These are phyloP conservation scores for Andrena praecox DNA, from an alignment of 2,888 invertebrate species.

Conservation along the genomic window DNA sequence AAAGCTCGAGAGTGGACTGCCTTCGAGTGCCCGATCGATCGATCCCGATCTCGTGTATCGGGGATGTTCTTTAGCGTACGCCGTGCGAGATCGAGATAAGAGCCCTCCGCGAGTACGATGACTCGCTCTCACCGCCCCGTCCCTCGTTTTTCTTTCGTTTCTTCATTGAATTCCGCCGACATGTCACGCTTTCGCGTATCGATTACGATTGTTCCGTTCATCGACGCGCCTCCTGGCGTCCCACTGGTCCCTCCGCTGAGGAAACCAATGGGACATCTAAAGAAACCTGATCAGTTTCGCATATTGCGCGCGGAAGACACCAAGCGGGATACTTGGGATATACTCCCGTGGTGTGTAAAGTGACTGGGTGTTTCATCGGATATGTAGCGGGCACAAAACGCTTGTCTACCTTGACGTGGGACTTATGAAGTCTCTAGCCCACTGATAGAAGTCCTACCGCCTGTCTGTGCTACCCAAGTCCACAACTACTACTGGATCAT, in stretches of 20 bases:
- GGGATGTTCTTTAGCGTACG: constrained; percentile 53
- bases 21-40: constrained; percentile 79
- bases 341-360: background rate
- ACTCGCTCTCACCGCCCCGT: constrained; percentile 55
- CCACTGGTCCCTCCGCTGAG: background rate
- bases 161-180: constrained; percentile 14
- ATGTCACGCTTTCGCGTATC: background rate
- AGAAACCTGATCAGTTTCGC: background rate
- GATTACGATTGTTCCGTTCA: constrained; percentile 5
- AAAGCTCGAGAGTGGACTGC: constrained; percentile 81
- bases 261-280: background rate
- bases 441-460: background rate
- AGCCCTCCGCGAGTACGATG: constrained; percentile 67
- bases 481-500: background rate
- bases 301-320: background rate
- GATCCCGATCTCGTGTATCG: constrained; percentile 72
- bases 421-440: background rate
- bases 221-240: constrained; percentile 7
- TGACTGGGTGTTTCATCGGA: background rate
- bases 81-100: constrained; percentile 49
- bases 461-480: background rate
- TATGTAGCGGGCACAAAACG: background rate
- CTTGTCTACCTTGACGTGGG: background rate
- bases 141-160: constrained; percentile 56
- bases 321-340: background rate